phyloP scores from a whole-genome alignment of 2,888 invertebrate species.

The Macaria liturata region DNA sequence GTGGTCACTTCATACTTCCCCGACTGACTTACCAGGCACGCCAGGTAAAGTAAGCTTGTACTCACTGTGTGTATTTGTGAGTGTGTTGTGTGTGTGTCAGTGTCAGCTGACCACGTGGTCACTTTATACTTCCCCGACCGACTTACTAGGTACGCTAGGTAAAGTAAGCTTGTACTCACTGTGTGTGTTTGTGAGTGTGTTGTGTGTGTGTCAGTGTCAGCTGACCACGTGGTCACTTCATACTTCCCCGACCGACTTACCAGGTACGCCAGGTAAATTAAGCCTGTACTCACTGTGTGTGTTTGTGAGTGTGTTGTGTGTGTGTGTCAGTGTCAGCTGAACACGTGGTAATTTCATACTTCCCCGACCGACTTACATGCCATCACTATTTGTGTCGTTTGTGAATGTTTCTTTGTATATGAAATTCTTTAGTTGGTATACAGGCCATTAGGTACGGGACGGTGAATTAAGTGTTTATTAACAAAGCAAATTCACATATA shows the following conservation, averaged over 20 bases:
- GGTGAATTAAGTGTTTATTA: too few species aligned
- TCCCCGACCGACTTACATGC: conserved; percentile 61
- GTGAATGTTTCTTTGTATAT: conserved; percentile 38
- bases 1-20: conserved; percentile 72
- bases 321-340: conserved; percentile 77
- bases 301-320: conserved; percentile 36
- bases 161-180: conserved; percentile 12
- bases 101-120: conserved; percentile 75
- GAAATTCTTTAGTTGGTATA: too few species aligned
- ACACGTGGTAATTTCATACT: conserved; percentile 72
- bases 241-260: conserved; percentile 70
- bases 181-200: not conserved
- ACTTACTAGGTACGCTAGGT: conserved; percentile 40
- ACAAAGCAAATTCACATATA: too few species aligned
- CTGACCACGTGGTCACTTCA: conserved; percentile 73
- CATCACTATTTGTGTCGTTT: not conserved
- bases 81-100: conserved; percentile 56
- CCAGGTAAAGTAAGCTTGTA: conserved; percentile 25
- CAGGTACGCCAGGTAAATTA: conserved; percentile 28
- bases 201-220: conserved; percentile 70
- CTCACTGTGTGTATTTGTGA: not conserved
- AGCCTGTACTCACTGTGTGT: conserved; percentile 2
- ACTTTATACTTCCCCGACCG: conserved; percentile 73
- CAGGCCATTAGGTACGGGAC: too few species aligned
- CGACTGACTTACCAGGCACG: conserved; percentile 54